Conservation (phyloP, 2,888 invertebrate genomes). For the Meiosimyza decipiens region DNA sequence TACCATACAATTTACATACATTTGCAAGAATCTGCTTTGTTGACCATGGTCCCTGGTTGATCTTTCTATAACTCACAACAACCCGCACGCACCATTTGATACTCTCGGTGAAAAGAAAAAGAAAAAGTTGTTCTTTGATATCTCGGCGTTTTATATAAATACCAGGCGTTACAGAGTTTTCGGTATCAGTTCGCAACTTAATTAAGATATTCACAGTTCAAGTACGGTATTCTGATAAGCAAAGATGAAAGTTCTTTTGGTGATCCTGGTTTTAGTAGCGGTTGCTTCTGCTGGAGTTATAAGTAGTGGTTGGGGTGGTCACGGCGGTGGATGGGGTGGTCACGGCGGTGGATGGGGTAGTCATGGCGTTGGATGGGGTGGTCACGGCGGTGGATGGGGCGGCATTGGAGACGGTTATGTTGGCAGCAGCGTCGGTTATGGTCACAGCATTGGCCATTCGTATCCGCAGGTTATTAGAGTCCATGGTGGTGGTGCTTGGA, state of each 20-base stretch:
- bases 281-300: constrained; percentile 49
- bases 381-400: constrained; percentile 41
- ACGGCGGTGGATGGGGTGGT: constrained; percentile 37
- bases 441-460: too few species aligned
- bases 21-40: too few species aligned
- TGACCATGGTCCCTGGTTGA: too few species aligned
- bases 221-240: too few species aligned
- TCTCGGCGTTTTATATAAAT: constrained; percentile 36
- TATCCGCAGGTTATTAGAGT: too few species aligned
- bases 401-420: not conserved
- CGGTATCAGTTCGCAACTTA: constrained; percentile 33
- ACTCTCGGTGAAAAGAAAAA: too few species aligned
- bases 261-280: constrained; percentile 53
- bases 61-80: too few species aligned
- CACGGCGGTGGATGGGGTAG: constrained; percentile 38
- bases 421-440: constrained; percentile 33
- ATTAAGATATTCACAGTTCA: too few species aligned
- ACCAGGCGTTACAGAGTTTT: constrained; percentile 28
- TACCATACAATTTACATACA: too few species aligned
- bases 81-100: too few species aligned
- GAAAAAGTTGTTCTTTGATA: not conserved
- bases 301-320: constrained; percentile 39
- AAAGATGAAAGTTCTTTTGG: constrained; percentile 54
- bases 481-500: too few species aligned
- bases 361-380: constrained; percentile 35